Evolutionary conservation across 2,113 vertebrate genomes (phyloP).

Genomic region (Albula glossodonta): DNA sequence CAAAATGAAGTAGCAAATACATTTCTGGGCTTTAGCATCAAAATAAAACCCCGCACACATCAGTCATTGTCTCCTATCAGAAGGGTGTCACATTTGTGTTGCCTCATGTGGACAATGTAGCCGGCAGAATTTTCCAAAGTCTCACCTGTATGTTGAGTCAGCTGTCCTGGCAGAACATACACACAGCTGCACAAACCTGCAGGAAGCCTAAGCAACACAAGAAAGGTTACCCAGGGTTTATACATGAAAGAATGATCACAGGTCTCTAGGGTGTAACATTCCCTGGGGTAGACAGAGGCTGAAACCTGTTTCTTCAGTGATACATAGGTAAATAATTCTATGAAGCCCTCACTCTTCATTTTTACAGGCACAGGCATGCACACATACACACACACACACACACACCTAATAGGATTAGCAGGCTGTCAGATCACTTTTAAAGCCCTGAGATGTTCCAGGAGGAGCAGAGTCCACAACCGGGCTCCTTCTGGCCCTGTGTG

Average conservation of each 20-base stretch:
- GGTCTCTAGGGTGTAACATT: background rate
- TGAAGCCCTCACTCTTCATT: background rate
- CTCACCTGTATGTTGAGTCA: background rate
- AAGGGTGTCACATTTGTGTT: background rate
- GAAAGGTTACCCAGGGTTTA: background rate
- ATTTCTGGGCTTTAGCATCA: no score
- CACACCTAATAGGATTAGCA: conserved; percentile 63
- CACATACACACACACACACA: background rate
- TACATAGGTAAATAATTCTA: background rate
- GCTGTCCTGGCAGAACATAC: conserved; percentile 15
- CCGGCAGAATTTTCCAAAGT: background rate
- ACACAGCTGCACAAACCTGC: background rate
- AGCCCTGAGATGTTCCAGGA: conserved; percentile 43
- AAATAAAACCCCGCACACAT: background rate
- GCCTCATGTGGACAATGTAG: background rate
- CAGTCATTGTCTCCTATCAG: background rate
- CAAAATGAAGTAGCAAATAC: no score
- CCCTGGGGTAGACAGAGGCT: background rate
- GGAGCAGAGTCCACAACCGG: conserved; percentile 19
- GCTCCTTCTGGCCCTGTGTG: conserved; percentile 30
- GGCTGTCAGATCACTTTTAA: conserved; percentile 62
- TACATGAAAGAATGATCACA: background rate
- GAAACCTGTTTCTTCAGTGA: background rate
- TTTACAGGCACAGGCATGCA: background rate
- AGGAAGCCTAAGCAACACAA: background rate